These are phyloP conservation scores for Pseudeuparius sepicola DNA, from an alignment of 2,888 invertebrate genomes.

Conservation along the genomic window DNA sequence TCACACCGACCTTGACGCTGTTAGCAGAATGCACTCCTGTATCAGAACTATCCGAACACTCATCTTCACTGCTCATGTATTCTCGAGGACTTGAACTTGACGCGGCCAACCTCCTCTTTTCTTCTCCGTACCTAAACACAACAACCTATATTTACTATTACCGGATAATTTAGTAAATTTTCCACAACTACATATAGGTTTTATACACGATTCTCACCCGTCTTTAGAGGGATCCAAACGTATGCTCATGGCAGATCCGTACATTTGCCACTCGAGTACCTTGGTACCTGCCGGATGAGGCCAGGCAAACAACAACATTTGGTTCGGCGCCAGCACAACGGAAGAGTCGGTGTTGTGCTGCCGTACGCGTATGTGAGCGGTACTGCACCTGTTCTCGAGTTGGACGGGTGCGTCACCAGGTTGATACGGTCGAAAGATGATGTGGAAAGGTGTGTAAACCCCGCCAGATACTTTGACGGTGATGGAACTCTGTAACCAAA, in stretches of 20 bases:
- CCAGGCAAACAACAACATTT: slow-evolving; percentile 74
- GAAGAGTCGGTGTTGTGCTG: slow-evolving; percentile 55
- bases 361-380: slow-evolving; percentile 69
- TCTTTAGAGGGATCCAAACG: slow-evolving; percentile 64
- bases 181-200: too few species aligned
- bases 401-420: slow-evolving; percentile 73
- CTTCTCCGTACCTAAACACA: slow-evolving; percentile 60
- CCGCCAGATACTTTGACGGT: slow-evolving; percentile 66
- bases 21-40: too few species aligned
- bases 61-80: slow-evolving; percentile 48
- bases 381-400: slow-evolving; percentile 75
- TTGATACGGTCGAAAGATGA: slow-evolving; percentile 65
- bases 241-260: too few species aligned
- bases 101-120: slow-evolving; percentile 60
- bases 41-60: slow-evolving; percentile 42
- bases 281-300: slow-evolving; percentile 74
- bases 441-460: slow-evolving; percentile 58
- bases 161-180: too few species aligned
- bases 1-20: too few species aligned
- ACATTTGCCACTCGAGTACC: too few species aligned
- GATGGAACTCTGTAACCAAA: slow-evolving; percentile 50
- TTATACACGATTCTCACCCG: too few species aligned
- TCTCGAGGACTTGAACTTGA: slow-evolving; percentile 36
- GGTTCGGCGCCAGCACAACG: slow-evolving; percentile 63
- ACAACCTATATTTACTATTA: too few species aligned